Evolutionary conservation across 2,113 vertebrate species (phyloP), one percentile per base, ranked within the genome.

Genomic region (Egretta garzetta): DNA sequence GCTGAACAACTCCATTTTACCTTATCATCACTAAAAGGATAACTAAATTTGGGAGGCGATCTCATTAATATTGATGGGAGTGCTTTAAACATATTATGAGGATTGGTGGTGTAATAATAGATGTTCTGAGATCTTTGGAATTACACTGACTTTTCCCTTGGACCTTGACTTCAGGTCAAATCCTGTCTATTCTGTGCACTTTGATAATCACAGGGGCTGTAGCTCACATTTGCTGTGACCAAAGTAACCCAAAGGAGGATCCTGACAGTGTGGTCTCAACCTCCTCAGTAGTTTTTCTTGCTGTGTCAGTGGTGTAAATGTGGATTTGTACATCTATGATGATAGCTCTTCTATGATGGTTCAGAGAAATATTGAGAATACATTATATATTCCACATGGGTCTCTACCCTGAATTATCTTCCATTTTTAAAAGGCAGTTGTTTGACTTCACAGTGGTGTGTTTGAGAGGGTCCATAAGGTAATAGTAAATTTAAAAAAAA

Each of bases 401-500:
- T 87, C 6, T 70, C 27, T 55, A 33, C 18, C 70, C 62, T 82
- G 82, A 74, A 74, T 91, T 93, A 39, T 64, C 41, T 88, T 49
- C 22, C 22, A 32, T 83, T 95, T 95, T 92, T 87, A 67, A 91
- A 91, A 96, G 43, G 70, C 52, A 95, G n/a, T 66, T 83, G 53
- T 87, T 96, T 94, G 30, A 55, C 72, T 84, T 84, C 63, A 81
- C 19, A 53, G 53, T 33, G 30, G 24, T 86, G 56, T 56, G 35
- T 86, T 91, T 90, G 68, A 96, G 82, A 90, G 52, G 53, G 33
- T 94, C 76, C 74, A 67, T 89, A 96, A 95, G 91, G 86, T 35
- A 68, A 89, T 94, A 90, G 59, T 87, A 95, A 92, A 95, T 97
- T 96, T 96, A 53, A 45, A 80, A 96, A 95, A 87, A 28, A 43